Conservation (phyloP, 1,140 invertebrate genomes). For the Bicyclus anynana region DNA sequence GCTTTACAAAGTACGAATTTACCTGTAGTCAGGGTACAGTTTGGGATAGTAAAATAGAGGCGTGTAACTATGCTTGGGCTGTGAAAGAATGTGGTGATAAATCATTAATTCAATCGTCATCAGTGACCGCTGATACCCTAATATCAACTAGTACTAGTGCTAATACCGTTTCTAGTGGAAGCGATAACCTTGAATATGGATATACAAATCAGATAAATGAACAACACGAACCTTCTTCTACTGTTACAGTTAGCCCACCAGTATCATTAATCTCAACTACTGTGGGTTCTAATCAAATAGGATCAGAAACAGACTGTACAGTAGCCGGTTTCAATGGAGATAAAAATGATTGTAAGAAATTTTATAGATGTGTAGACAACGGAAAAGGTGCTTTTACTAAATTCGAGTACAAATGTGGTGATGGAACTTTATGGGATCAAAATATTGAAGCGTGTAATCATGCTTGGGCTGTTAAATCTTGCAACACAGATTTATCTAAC, state of each 20-base stretch:
- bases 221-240: constrained; percentile 11
- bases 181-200: constrained; percentile 20
- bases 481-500: constrained; percentile 26
- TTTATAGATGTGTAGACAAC: constrained; percentile 83
- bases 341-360: constrained; percentile 76
- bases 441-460: constrained; percentile 80
- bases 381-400: constrained; percentile 77
- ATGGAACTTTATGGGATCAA: constrained; percentile 82
- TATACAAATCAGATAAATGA: constrained; percentile 21
- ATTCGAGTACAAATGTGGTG: constrained; percentile 81
- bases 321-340: constrained; percentile 75
- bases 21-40: constrained; percentile 82
- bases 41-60: constrained; percentile 79
- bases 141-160: constrained; percentile 22
- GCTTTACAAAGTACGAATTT: constrained; percentile 80
- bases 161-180: too few relatives aligned
- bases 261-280: constrained; percentile 23
- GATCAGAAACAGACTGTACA: constrained; percentile 31
- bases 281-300: constrained; percentile 4
- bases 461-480: constrained; percentile 66
- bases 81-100: constrained; percentile 63
- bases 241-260: constrained; percentile 13
- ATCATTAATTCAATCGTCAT: constrained; percentile 11
- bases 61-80: constrained; percentile 80
- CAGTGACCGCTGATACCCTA: background rate